Evolutionary conservation across 2,113 vertebrate genomes (phyloP).

Genomic region (Fulica atra): DNA sequence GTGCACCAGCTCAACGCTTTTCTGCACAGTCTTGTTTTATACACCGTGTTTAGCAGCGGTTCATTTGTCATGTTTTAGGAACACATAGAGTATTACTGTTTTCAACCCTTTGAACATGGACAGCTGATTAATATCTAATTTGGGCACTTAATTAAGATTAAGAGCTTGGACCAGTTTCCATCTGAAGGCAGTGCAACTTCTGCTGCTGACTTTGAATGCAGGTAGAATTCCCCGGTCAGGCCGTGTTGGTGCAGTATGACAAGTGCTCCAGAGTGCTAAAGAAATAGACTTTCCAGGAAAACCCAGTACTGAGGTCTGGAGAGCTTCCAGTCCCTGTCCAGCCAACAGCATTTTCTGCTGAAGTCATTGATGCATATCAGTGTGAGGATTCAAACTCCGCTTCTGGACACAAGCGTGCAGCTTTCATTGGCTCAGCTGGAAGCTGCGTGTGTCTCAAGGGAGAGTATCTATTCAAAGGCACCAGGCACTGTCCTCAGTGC

Average conservation of each 20-base stretch:
- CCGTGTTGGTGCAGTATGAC: not conserved
- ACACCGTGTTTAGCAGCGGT: not conserved
- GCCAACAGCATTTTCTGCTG: constrained; percentile 17
- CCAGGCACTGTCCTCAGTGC: not conserved
- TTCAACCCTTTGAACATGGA: constrained; percentile 4
- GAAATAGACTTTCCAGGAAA: not conserved
- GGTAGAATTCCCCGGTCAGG: not conserved
- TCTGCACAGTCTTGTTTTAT: not conserved
- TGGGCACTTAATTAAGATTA: constrained; percentile 26
- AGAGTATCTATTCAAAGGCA: not conserved
- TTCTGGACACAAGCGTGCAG: not conserved
- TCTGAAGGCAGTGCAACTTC: not conserved
- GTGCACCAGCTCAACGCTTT: not conserved
- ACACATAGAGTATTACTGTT: not conserved
- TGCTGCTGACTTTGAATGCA: not conserved
- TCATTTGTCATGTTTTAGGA: constrained; percentile 21
- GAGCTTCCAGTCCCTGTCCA: constrained; percentile 8
- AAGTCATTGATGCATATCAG: not conserved
- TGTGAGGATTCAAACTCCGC: not conserved
- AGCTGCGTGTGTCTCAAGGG: not conserved
- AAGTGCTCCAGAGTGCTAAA: not conserved
- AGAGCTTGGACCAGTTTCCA: not conserved
- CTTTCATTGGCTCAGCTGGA: not conserved
- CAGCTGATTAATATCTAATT: constrained; percentile 33
- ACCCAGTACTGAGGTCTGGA: constrained; percentile 13